Base-by-base conservation (phyloP, 2,113 vertebrate species). In the Cavia porcellus region DNA sequence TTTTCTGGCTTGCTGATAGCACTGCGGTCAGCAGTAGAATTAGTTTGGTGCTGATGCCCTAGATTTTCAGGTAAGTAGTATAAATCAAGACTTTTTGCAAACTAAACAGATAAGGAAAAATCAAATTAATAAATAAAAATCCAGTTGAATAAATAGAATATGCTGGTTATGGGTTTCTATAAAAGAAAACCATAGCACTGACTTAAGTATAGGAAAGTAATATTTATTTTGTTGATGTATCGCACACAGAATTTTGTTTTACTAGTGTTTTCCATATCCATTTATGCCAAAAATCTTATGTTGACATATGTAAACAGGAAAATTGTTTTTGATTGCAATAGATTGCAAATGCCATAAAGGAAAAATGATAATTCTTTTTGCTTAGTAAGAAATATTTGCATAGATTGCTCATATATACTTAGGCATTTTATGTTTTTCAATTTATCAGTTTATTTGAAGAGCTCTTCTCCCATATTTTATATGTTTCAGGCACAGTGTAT, bases 111-210 rank as follows among this genome's bases (percentile, higher is more conserved):
- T 1, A 50, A 38, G 35, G 6, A 47, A 77, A 38, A 35, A 47
- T 6, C 19, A 47, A 94, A 80, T 35, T 14, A 64, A 68, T 35
- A 50, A 81, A 59, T 47, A 35, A 82, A 87, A 89, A 74, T 38
- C 0, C 12, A 89, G 10, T 22, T 17, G n/a, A 35, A 57, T 35
- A 87, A 95, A 35, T 6, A 62, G 50, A 52, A 22, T 35, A 7
- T 15, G 28, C 20, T 61, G 74, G 5, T 3, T 20, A 85, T 70
- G 3, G 85, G 12, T 90, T 68, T 3, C 4, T 28, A 42, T 57
- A 47, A 12, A 17, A 68, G 1, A 74, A 3, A 1, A 1, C 20
- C 50, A 38, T 0, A 22, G 30, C 14, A 68, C 17, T 47, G 1
- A 30, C 64, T 79, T 92, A 8, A 35, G 6, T 45, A 22, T 52